phyloP scores from a whole-genome alignment of 2,113 vertebrate genomes.

The Anguilla japonica region DNA sequence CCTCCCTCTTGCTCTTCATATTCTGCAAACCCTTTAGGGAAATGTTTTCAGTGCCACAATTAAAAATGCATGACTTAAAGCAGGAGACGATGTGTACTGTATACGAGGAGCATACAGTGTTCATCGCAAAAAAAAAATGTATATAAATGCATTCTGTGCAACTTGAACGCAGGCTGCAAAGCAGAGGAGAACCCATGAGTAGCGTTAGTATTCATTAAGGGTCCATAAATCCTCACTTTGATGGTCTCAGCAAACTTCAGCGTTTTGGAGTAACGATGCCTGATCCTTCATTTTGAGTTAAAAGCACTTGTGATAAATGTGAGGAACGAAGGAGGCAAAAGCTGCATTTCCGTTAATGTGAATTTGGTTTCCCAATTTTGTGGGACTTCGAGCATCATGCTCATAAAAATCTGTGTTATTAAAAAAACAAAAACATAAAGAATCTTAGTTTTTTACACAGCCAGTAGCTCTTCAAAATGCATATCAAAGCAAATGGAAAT shows the following conservation, averaged over 20 bases:
- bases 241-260: neutral
- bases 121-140: neutral
- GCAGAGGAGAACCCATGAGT: neutral
- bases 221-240: neutral
- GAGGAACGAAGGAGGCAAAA: neutral
- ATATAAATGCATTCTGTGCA: neutral
- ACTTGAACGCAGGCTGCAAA: neutral
- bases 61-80: constrained; percentile 13
- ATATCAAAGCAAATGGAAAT: no score
- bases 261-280: neutral
- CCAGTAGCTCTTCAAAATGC: no score
- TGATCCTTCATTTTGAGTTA: neutral
- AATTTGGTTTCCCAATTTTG: neutral
- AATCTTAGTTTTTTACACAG: no score
- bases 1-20: neutral
- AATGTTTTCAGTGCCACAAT: neutral
- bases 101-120: neutral
- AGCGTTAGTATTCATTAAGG: neutral
- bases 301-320: neutral
- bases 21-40: neutral
- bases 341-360: neutral
- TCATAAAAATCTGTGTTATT: no score
- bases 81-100: neutral
- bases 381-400: no score
- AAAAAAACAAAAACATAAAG: no score